These are phyloP conservation scores for Lucifuga dentata DNA, from an alignment of 2,113 vertebrate species.

Conservation along the genomic window DNA sequence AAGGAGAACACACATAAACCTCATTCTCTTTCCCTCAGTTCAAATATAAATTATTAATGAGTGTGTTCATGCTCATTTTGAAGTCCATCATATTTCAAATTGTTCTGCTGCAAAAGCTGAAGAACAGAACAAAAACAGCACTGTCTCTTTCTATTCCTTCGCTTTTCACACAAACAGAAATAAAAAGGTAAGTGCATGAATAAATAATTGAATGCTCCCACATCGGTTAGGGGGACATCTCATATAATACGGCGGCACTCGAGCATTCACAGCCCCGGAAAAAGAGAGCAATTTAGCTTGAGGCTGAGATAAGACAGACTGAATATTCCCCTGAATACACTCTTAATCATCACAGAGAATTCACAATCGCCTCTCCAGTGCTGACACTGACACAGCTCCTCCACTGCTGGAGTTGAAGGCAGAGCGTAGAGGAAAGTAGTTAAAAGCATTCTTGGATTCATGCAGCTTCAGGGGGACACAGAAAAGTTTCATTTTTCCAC, in stretches of 20 bases:
- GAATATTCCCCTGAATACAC: slow-evolving; percentile 62
- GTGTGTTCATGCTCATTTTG: slow-evolving; percentile 5
- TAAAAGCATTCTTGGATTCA: slow-evolving; percentile 24
- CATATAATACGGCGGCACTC: slow-evolving; percentile 48
- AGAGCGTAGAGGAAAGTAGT: slow-evolving; percentile 25
- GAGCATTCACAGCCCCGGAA: slow-evolving; percentile 52
- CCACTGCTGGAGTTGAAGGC: slow-evolving; percentile 37
- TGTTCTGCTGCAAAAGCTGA: background rate
- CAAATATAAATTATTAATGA: slow-evolving; percentile 49
- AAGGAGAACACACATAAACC: background rate
- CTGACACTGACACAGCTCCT: slow-evolving; percentile 31
- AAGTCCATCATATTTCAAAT: slow-evolving; percentile 18
- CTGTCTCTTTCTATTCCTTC: slow-evolving; percentile 2
- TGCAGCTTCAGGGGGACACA: slow-evolving; percentile 25
- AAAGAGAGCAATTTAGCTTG: slow-evolving; percentile 68
- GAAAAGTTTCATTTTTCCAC: slow-evolving; percentile 27
- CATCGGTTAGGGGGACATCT: slow-evolving; percentile 32
- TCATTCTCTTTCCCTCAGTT: background rate
- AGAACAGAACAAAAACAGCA: background rate
- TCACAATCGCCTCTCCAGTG: slow-evolving; percentile 39
- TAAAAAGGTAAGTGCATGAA: slow-evolving; percentile 56
- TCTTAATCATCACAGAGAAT: slow-evolving; percentile 69
- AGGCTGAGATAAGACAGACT: slow-evolving; percentile 56
- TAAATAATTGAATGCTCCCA: slow-evolving; percentile 51
- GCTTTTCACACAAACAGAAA: slow-evolving; percentile 43